These are phyloP conservation scores for Oophaga pumilio DNA, from an alignment of 2,113 vertebrate genomes.

Conservation along the genomic window DNA sequence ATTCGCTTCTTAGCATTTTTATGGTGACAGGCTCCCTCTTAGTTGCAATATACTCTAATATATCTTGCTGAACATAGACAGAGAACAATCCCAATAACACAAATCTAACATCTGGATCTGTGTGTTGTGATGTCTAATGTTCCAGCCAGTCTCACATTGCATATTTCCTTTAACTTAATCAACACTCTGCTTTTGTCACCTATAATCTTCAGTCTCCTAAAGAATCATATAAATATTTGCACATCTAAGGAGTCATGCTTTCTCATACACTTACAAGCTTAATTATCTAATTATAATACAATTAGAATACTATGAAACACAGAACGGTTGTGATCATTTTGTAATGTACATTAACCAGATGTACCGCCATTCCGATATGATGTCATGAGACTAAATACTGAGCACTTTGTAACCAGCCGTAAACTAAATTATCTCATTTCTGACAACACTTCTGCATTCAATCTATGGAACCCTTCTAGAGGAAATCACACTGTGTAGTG, in stretches of 20 bases:
- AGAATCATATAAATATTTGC: slow-evolving; percentile 1
- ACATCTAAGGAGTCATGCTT: background rate
- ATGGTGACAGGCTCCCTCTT: no score
- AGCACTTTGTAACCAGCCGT: slow-evolving; percentile 28
- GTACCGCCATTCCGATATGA: slow-evolving; percentile 23
- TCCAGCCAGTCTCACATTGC: background rate
- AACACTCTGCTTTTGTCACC: background rate
- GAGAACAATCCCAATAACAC: background rate
- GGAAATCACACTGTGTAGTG: slow-evolving; percentile 30
- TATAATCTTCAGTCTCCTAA: background rate
- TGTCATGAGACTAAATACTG: slow-evolving; percentile 37
- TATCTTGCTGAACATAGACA: background rate
- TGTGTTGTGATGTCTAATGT: background rate
- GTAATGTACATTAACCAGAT: slow-evolving; percentile 43
- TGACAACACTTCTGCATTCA: slow-evolving; percentile 42
- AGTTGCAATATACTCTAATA: no score
- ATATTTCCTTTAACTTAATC: background rate
- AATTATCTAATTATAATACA: background rate
- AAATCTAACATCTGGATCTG: background rate
- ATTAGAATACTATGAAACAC: slow-evolving; percentile 19
- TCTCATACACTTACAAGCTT: background rate
- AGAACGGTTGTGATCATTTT: slow-evolving; percentile 24
- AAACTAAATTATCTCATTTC: slow-evolving; percentile 20
- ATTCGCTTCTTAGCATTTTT: no score
- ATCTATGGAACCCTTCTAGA: slow-evolving; percentile 22